A percentile compares a stretch with the other conserved stretches of the same genome.
Conservation (phyloP, 2,888 invertebrate genomes). For the Cabera pusaria region DNA sequence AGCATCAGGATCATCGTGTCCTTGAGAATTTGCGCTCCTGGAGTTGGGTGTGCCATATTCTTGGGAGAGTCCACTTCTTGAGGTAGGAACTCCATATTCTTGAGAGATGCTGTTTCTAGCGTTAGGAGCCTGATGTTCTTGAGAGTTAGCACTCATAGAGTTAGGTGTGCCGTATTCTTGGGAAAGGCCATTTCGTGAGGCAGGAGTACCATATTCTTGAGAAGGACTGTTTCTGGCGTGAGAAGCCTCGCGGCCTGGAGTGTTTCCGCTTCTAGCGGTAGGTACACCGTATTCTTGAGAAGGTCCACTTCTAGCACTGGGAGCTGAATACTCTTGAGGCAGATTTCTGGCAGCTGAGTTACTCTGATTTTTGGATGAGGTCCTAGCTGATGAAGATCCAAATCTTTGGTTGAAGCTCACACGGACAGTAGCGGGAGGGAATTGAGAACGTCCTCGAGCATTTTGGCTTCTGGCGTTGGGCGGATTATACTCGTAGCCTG, state of each 20-base stretch:
- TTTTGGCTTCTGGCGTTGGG: conserved; percentile 4
- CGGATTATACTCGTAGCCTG: conserved; percentile 1
- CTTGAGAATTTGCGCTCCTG: not conserved
- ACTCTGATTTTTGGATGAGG: not conserved
- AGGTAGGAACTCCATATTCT: too few species aligned
- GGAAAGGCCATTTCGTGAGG: too few species aligned
- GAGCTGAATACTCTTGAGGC: conserved; percentile 1
- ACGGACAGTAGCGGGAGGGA: conserved; percentile 22
- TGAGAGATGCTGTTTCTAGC: too few species aligned
- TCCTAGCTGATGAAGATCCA: conserved; percentile 6
- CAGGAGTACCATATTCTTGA: too few species aligned
- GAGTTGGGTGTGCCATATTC: not conserved
- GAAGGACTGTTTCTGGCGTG: too few species aligned
- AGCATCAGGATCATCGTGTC: conserved; percentile 6
- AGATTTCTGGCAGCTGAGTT: conserved; percentile 2
- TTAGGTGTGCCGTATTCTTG: too few species aligned
- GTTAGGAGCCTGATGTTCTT: too few species aligned
- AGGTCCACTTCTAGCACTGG: conserved; percentile 14
- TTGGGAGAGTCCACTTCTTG: conserved; percentile 7
- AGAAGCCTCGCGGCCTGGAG: too few species aligned
- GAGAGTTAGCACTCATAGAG: too few species aligned
- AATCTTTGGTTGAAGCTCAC: conserved; percentile 22
- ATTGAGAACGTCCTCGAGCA: conserved; percentile 7
- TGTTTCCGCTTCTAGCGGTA: conserved; percentile 27
- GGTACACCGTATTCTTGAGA: too few species aligned